These are phyloP conservation scores for Neodiprion virginianus DNA, from an alignment of 1,140 invertebrate genomes.

Conservation along the genomic window DNA sequence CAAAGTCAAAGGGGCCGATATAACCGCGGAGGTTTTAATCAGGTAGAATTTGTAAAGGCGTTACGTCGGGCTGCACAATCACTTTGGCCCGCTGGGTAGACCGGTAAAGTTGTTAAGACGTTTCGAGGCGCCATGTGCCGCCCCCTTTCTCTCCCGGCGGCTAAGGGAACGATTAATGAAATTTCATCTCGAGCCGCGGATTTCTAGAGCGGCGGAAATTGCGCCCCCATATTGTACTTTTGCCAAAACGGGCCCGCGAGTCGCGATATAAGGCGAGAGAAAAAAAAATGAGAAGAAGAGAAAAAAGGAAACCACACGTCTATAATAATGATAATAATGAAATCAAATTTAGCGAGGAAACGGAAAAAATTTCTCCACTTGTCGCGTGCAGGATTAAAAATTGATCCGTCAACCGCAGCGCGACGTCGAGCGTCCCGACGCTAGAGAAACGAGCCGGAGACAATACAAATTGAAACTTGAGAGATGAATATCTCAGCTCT, in stretches of 20 bases:
- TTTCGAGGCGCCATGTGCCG: background rate
- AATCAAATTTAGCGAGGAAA: no score
- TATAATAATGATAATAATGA: no score
- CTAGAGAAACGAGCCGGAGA: background rate
- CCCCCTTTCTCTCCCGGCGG: background rate
- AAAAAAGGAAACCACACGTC: no score
- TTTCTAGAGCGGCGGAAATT: background rate
- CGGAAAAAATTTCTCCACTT: no score
- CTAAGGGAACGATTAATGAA: constrained; percentile 5
- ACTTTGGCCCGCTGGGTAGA: background rate
- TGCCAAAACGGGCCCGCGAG: background rate
- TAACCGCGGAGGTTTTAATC: background rate
- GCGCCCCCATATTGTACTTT: background rate
- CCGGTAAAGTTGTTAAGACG: constrained; percentile 7
- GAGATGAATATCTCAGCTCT: background rate
- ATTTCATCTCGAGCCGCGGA: background rate
- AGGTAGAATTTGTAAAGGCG: background rate
- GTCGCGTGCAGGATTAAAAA: background rate
- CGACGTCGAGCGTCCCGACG: background rate
- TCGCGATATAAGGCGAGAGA: no score
- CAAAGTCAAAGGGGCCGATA: no score
- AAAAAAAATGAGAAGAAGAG: no score
- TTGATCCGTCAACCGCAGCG: background rate
- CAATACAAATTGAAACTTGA: constrained; percentile 5
- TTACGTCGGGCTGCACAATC: background rate